Evolutionary conservation across 2,797 vertebrate species (phyloP).

Genomic region (Pipistrellus pygmaeus): DNA sequence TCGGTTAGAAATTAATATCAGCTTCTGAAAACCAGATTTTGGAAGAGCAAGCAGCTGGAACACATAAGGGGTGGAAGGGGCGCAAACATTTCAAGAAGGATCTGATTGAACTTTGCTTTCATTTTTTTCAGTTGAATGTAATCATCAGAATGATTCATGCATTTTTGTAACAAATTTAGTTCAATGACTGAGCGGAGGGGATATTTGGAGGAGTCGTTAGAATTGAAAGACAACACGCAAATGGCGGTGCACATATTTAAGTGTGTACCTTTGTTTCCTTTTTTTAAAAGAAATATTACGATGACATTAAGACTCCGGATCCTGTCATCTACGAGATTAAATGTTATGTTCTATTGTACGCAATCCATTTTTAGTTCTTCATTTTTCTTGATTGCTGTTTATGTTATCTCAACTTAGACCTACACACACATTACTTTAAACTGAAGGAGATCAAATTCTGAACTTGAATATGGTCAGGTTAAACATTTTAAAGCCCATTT

Average conservation of each 20-base stretch:
- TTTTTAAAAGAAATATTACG: background rate
- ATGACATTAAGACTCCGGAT: conserved; percentile 41
- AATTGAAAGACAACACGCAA: conserved; percentile 4
- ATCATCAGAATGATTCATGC: conserved; percentile 76
- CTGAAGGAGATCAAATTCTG: conserved; percentile 49
- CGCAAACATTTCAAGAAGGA: conserved; percentile 62
- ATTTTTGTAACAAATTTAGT: conserved; percentile 76
- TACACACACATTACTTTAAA: background rate
- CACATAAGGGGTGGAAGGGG: background rate
- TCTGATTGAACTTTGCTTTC: conserved; percentile 81
- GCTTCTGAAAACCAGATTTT: conserved; percentile 63
- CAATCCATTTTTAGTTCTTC: conserved; percentile 6
- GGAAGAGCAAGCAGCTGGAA: background rate
- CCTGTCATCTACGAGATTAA: conserved; percentile 20
- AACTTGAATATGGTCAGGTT: conserved; percentile 63
- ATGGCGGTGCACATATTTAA: background rate
- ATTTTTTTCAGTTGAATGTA: conserved; percentile 78
- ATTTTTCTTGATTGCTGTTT: conserved; percentile 38
- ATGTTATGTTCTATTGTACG: background rate
- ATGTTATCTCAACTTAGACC: conserved; percentile 16
- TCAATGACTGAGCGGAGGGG: conserved; percentile 40
- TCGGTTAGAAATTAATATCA: conserved; percentile 31
- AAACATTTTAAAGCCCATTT: conserved; percentile 57
- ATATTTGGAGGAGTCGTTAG: conserved; percentile 16
- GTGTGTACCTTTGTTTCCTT: background rate